Conservation (phyloP, 2,888 invertebrate species). For the Xiphydria camelus region DNA sequence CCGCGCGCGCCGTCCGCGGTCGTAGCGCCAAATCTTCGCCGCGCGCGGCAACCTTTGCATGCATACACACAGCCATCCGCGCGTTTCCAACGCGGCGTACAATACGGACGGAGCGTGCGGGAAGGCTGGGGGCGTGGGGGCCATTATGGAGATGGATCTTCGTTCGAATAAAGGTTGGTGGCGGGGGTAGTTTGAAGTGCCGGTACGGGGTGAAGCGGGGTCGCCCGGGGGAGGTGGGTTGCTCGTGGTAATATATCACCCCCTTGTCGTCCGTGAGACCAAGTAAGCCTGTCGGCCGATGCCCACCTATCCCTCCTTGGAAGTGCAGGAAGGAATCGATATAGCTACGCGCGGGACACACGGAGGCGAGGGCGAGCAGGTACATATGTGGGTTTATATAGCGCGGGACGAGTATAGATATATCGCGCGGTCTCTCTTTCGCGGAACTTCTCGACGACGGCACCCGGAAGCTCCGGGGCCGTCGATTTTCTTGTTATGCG, state of each 20-base stretch:
- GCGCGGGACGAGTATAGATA: too few relatives aligned
- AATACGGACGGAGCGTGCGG: conserved; percentile 41
- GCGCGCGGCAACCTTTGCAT: neutral
- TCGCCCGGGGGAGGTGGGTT: conserved; percentile 31
- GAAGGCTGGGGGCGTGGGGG: conserved; percentile 43
- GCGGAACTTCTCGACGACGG: conserved; percentile 16
- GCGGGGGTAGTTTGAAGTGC: conserved; percentile 38
- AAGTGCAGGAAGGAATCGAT: too few relatives aligned
- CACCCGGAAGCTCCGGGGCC: conserved; percentile 1
- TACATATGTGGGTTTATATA: too few relatives aligned
- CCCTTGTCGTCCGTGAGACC: conserved; percentile 53
- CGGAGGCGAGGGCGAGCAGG: too few relatives aligned
- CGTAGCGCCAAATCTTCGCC: neutral
- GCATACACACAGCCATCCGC: too few relatives aligned
- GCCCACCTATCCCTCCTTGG: conserved; percentile 37
- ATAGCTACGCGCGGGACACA: too few relatives aligned
- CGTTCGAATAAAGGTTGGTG: conserved; percentile 48
- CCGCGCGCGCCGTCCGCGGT: too few relatives aligned
- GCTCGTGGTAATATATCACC: conserved; percentile 54
- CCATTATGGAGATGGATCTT: conserved; percentile 56
- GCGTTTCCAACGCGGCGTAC: conserved; percentile 27
- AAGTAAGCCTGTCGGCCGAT: conserved; percentile 52
- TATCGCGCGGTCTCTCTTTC: too few relatives aligned
- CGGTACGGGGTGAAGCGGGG: conserved; percentile 24
- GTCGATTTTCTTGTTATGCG: conserved; percentile 20